phyloP scores from a whole-genome alignment of 1,140 invertebrate genomes.

The Lepidurus apus region DNA sequence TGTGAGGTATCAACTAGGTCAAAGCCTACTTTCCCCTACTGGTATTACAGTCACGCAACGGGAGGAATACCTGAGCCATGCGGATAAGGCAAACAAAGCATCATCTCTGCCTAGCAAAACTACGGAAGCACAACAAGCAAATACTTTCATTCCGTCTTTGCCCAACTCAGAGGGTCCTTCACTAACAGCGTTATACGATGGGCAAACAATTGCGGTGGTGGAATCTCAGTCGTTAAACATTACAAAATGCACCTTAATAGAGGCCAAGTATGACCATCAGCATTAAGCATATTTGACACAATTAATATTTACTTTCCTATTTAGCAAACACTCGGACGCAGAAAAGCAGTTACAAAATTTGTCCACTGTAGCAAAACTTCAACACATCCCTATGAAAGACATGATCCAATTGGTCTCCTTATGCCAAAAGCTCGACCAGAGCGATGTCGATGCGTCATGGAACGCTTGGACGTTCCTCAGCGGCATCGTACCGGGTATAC shows the following conservation, averaged over 20 bases:
- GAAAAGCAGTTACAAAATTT: conserved; percentile 31
- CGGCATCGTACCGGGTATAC: conserved; percentile 70
- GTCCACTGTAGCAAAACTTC: conserved; percentile 34
- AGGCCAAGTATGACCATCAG: conserved; percentile 63
- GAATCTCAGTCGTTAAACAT: conserved; percentile 60
- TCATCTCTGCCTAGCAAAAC: neutral
- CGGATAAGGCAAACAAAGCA: neutral
- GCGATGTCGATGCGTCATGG: conserved; percentile 14
- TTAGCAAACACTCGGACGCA: conserved; percentile 34
- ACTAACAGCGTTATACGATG: conserved; percentile 40
- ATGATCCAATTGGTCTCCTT: conserved; percentile 39
- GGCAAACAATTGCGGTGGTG: conserved; percentile 72
- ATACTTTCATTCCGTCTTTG: neutral
- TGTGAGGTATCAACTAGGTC: neutral
- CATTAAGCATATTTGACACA: conserved; percentile 43
- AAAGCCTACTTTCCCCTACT: conserved; percentile 12
- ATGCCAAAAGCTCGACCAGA: conserved; percentile 38
- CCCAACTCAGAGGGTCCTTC: neutral
- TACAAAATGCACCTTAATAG: conserved; percentile 71
- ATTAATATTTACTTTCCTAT: conserved; percentile 26
- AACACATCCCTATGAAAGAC: conserved; percentile 36
- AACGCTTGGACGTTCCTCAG: conserved; percentile 49
- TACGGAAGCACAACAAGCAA: neutral
- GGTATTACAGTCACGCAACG: neutral
- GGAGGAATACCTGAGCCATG: neutral